A percentile compares a stretch with the other conserved stretches of the same genome.
These are phyloP conservation scores for Oreortyx pictus DNA, from an alignment of 2,797 vertebrate genomes.

Conservation along the genomic window DNA sequence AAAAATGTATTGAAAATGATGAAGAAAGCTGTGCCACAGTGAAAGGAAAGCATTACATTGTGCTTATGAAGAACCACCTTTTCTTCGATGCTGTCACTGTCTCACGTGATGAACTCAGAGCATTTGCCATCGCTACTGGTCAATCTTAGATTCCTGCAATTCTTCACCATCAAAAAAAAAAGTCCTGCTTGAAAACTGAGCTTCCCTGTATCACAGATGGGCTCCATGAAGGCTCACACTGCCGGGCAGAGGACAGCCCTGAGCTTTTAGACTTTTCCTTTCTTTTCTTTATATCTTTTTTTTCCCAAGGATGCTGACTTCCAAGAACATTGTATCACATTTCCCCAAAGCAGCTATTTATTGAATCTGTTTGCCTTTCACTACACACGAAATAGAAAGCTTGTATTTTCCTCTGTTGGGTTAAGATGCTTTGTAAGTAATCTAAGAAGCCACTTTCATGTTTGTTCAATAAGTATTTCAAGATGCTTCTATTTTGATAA, in stretches of 20 bases:
- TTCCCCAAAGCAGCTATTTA: constrained; percentile 60
- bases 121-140: neutral
- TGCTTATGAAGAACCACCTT: no score
- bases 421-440: constrained; percentile 64
- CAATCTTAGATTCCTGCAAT: neutral
- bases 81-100: neutral
- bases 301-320: constrained; percentile 15
- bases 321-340: constrained; percentile 22
- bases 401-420: constrained; percentile 42
- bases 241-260: neutral
- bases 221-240: no score
- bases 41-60: no score
- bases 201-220: neutral
- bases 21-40: no score
- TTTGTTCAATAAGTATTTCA: constrained; percentile 74
- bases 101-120: neutral
- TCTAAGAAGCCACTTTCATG: constrained; percentile 67
- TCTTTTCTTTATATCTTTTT: neutral
- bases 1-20: no score
- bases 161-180: neutral
- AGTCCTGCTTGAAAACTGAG: neutral
- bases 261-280: neutral
- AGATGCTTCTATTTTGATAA: constrained; percentile 77
- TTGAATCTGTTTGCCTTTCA: constrained; percentile 46
- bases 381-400: constrained; percentile 18